These are phyloP conservation scores for Notothenia rossii DNA, from an alignment of 2,113 vertebrate genomes.

Conservation along the genomic window DNA sequence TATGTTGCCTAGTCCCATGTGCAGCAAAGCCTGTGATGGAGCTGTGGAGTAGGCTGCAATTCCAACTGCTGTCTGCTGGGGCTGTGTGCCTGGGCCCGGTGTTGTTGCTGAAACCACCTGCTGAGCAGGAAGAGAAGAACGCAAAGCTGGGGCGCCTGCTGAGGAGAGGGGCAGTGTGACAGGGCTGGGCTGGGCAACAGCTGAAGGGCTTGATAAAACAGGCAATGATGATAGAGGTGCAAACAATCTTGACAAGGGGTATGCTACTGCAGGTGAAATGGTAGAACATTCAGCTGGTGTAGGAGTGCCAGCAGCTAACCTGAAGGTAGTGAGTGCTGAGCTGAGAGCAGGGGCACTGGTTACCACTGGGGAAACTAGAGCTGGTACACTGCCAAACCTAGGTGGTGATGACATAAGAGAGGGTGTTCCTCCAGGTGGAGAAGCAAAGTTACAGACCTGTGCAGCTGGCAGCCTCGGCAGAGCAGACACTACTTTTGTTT, in stretches of 20 bases:
- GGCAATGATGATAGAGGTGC: slow-evolving; percentile 45
- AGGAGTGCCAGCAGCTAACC: slow-evolving; percentile 30
- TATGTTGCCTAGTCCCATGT: slow-evolving; percentile 48
- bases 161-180: slow-evolving; percentile 23
- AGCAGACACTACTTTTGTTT: slow-evolving; percentile 62
- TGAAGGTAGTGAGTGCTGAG: slow-evolving; percentile 31
- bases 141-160: slow-evolving; percentile 56
- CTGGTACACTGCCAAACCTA: slow-evolving; percentile 31
- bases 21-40: slow-evolving; percentile 47
- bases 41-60: slow-evolving; percentile 27
- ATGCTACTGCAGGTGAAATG: slow-evolving; percentile 28
- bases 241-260: slow-evolving; percentile 38
- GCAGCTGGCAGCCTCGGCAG: slow-evolving; percentile 33
- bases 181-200: slow-evolving; percentile 23
- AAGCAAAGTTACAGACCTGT: slow-evolving; percentile 38
- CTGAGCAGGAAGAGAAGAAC: slow-evolving; percentile 41
- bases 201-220: slow-evolving; percentile 34
- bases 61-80: slow-evolving; percentile 47
- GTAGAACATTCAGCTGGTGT: slow-evolving; percentile 32
- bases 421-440: slow-evolving; percentile 32
- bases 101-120: slow-evolving; percentile 42
- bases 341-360: slow-evolving; percentile 31
- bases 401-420: slow-evolving; percentile 41
- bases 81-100: slow-evolving; percentile 13
- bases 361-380: slow-evolving; percentile 42